These are phyloP conservation scores for Astyanax mexicanus DNA, from an alignment of 2,797 vertebrate genomes.

Conservation along the genomic window DNA sequence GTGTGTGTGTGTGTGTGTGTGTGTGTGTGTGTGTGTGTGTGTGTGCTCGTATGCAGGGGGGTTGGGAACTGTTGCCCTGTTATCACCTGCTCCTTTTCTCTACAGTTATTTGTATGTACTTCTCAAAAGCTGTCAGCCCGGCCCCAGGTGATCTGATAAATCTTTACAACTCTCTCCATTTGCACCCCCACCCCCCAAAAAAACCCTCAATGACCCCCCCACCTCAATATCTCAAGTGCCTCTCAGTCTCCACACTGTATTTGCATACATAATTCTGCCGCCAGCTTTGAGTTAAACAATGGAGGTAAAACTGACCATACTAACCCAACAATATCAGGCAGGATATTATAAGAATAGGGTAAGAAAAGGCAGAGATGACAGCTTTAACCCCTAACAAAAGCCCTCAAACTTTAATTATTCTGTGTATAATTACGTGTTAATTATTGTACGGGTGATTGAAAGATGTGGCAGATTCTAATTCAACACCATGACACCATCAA, in stretches of 20 bases:
- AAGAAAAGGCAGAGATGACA: not conserved
- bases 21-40: slow-evolving; percentile 38
- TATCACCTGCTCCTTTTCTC: slow-evolving; percentile 65
- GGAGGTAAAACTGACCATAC: not conserved
- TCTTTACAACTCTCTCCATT: slow-evolving; percentile 53
- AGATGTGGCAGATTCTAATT: too few species aligned
- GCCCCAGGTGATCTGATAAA: slow-evolving; percentile 51
- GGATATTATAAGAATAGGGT: too few species aligned
- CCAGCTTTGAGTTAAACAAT: slow-evolving; percentile 22
- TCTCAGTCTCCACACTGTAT: slow-evolving; percentile 50
- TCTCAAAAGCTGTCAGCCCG: slow-evolving; percentile 51
- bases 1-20: slow-evolving; percentile 40
- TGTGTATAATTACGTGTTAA: too few species aligned
- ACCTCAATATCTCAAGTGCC: slow-evolving; percentile 43
- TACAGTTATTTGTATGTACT: slow-evolving; percentile 63
- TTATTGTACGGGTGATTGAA: too few species aligned
- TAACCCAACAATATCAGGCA: too few species aligned
- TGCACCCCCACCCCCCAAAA: not conserved
- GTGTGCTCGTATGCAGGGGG: slow-evolving; percentile 41
- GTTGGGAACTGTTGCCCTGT: slow-evolving; percentile 65
- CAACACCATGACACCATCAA: too few species aligned
- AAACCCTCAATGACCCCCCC: too few species aligned
- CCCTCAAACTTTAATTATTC: too few species aligned
- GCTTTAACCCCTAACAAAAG: too few species aligned
- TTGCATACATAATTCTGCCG: slow-evolving; percentile 50